Evolutionary conservation across 2,888 invertebrate species (phyloP), one percentile per base, ranked within the genome.

Genomic region (Microplitis deprimator): DNA sequence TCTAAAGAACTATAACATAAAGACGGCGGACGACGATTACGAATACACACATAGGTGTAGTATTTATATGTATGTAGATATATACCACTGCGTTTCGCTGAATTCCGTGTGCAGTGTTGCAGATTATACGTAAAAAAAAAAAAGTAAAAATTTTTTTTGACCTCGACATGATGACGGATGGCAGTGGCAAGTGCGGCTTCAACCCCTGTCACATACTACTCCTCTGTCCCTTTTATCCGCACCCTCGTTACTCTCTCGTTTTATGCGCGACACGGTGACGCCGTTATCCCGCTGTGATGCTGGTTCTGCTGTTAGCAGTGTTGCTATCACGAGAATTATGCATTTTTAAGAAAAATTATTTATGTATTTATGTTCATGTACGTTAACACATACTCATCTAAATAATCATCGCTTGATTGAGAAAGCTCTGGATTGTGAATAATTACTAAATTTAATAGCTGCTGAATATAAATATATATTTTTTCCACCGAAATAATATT

Each of bases 131-230:
- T 70, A 62, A 39, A 78, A 77, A 72, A 71, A 77, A 72, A 71
- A 60, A 29, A 29, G 4, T 29, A 4, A 29, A 29, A 29, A 29
- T 29, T 29, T 29, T 64, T 16, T 74, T 76, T 75, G 75, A 78
- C 79, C 76, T 76, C 73, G 73, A 79, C 77, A 62, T 75, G 79
- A 74, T 82, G 82, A 82, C 82, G 79, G 79, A 82, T 82, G 79
- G 79, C 79, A 75, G 76, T 79, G 79, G 81, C 79, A 78, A 81
- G 79, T 80, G 76, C 80, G 77, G 77, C 80, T 79, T 80, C 78
- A 80, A 80, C 79, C 81, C 78, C 62, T 68, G n/a, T 65, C 75
- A 62, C 75, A 41, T 17, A 16, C 68, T 68, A 50, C 62, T 16
- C 41, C 20, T 8, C 59, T 75, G 40, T 68, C 64, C 40, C 39